Percentiles rank a stretch among this genome's conserved stretches.
These are phyloP conservation scores for Norana najaformis DNA, from an alignment of 2,888 invertebrate species.

Conservation along the genomic window DNA sequence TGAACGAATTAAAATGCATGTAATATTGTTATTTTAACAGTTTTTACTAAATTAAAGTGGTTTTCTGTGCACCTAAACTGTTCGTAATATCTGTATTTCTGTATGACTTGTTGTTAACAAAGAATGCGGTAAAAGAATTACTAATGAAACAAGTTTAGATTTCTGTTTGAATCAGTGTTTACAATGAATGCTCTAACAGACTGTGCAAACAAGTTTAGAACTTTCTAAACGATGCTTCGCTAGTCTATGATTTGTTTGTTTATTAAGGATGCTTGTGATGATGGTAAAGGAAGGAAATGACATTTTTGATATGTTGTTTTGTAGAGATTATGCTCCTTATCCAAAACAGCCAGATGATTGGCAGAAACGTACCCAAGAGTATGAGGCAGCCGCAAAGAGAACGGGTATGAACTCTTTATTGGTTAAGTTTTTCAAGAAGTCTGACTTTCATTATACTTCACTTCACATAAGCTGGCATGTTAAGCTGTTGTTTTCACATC, in stretches of 20 bases:
- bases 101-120: background rate
- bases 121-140: too few species aligned
- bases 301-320: background rate
- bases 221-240: background rate
- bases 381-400: constrained; percentile 32
- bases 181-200: background rate
- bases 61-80: background rate
- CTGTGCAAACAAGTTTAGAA: background rate
- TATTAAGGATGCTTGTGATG: background rate
- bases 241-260: too few species aligned
- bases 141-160: too few species aligned
- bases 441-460: background rate
- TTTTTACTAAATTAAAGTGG: background rate
- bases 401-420: constrained; percentile 27
- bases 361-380: constrained; percentile 25
- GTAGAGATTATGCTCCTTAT: background rate
- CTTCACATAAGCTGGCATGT: too few species aligned
- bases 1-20: background rate
- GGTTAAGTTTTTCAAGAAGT: background rate
- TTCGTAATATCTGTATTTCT: too few species aligned
- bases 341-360: background rate
- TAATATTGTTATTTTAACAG: background rate
- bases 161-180: too few species aligned
- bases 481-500: too few species aligned
- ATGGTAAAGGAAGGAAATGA: too few species aligned